Base-by-base conservation (phyloP, 2,888 invertebrate species). In the Pseudanteris insignis region DNA sequence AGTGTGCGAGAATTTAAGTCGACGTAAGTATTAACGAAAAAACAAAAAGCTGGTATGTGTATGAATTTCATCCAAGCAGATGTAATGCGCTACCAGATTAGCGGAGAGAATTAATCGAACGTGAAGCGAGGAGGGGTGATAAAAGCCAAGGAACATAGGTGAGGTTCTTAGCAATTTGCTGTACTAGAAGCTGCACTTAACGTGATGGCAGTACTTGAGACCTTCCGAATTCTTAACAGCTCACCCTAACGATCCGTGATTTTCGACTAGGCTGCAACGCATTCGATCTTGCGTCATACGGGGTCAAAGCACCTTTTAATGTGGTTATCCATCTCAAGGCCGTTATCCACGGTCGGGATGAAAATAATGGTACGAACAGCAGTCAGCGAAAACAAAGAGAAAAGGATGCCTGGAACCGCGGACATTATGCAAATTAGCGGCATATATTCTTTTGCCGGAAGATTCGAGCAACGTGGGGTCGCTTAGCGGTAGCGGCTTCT, bases 401-500 rank as follows among this genome's bases (percentile, higher is more conserved):
- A 33, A 53, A 53, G 21, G 53, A 48, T 46, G 50, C 55, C 41
- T 18, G 14, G 38, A 26, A 34, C 53, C 33, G 54, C 41, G 59
- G 55, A 59, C 63, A 59, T 63, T 63, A 63, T 63, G 63, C 55
- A 63, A 60, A 63, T 63, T 47, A 25, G 51, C 55, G 50, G 55
- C 59, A 59, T 63, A 63, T 59, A 63, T 59, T 63, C 63, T 58
- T 59, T 50, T 51, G 36, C 41, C 24, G 12, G 32, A 54, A 58
- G 63, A 63, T 63, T 48, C 40, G 18, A 30, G 43, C 47, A 24
- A 44, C 47, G 63, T 46, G 50, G 54, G 54, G n/a, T 59, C 63
- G 58, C 54, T 63, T 63, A 54, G 54, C 46, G 40, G 7, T 29
- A 33, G 32, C 53, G 37, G 53, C 51, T 54, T 63, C 41, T 28